Evolutionary conservation across 1,140 invertebrate genomes (phyloP), one percentile per base, ranked within the genome.

Genomic region (Luehdorfia chinensis): DNA sequence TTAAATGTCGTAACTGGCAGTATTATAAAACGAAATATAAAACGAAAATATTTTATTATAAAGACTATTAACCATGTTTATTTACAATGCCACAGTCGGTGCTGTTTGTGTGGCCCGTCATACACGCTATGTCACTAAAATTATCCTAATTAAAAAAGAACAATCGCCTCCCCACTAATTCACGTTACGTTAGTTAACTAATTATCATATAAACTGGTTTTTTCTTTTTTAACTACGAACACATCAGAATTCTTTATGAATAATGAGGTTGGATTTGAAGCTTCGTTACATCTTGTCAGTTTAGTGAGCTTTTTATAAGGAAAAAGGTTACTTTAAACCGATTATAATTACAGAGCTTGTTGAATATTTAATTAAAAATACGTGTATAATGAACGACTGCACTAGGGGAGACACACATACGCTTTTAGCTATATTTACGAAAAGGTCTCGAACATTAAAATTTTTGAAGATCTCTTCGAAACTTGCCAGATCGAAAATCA

Each of bases 191-290:
- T 48, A 59, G 58, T 66, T 77, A 70, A 31, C 28, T 31, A 11
- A 79, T 79, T 79, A 77, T 50, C 73, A 79, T 72, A 67, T 60
- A 66, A 75, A 69, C 73, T 50, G 71, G 69, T 75, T 77, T 61
- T 58, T 59, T 56, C 19, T 39, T 25, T 73, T 66, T 60, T 51
- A 60, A 67, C 54, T 65, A 61, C 55, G 63, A 66, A 66, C 59
- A 59, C 63, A 71, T 72, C 59, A 66, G 62, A 69, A 69, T 65
- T 63, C 66, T 56, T 68, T 78, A 78, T 76, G 68, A 75, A 71
- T 75, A 80, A 80, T 75, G 66, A 73, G 70, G 56, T 69, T 63
- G 64, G 64, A 74, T 79, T 71, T 83, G 72, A 79, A 68, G 70
- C 66, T 75, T 76, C 74, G 75, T 76, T 79, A 77, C 69, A 59